These are phyloP conservation scores for Tribolium castaneum DNA, from an alignment of 1,140 invertebrate species.

Conservation along the genomic window DNA sequence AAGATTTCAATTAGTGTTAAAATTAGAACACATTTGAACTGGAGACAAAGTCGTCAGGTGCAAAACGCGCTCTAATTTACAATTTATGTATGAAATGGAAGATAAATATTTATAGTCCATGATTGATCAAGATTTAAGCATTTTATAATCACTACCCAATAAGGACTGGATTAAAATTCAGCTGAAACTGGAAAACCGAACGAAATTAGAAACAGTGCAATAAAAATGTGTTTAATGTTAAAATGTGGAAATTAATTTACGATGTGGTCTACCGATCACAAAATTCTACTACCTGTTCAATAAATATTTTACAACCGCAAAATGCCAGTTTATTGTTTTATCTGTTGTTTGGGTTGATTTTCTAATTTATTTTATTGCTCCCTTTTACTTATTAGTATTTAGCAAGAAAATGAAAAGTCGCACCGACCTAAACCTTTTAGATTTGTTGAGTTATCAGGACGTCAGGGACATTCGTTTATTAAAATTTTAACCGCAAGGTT, in stretches of 20 bases:
- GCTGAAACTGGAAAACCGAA: too few relatives aligned
- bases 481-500: neutral
- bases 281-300: neutral
- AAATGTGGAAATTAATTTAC: neutral
- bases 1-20: too few relatives aligned
- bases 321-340: too few relatives aligned
- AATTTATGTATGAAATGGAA: neutral
- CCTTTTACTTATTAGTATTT: too few relatives aligned
- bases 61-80: neutral
- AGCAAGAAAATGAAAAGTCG: too few relatives aligned
- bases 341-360: too few relatives aligned
- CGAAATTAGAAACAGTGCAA: neutral
- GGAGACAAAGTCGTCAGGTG: neutral
- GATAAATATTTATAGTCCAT: neutral
- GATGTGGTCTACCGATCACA: neutral
- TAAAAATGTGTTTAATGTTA: neutral
- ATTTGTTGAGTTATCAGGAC: neutral
- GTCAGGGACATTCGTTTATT: neutral
- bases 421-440: too few relatives aligned
- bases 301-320: too few relatives aligned
- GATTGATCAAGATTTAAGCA: neutral
- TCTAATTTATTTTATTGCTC: too few relatives aligned
- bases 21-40: too few relatives aligned
- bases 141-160: neutral
- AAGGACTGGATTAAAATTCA: neutral